Conservation (phyloP, 1,140 invertebrate genomes). For the Drosophila tsacasi region DNA sequence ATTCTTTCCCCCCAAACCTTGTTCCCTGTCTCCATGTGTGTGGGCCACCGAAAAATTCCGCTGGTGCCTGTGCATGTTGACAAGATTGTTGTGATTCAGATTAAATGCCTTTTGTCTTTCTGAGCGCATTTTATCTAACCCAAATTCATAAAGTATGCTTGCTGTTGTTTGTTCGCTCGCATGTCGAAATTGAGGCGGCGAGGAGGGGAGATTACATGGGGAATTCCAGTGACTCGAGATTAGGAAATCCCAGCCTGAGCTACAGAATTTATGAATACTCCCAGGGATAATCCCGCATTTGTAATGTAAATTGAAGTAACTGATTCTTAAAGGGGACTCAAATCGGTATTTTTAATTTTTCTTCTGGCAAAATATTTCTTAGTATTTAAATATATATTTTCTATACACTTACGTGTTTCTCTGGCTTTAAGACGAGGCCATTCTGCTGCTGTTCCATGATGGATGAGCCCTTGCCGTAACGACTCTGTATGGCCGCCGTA, state of each 20-base stretch:
- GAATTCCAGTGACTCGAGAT: conserved; percentile 59
- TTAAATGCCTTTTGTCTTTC: conserved; percentile 74
- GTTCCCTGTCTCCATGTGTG: conserved; percentile 22
- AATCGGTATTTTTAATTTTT: background rate
- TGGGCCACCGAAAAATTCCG: conserved; percentile 30
- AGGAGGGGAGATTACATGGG: conserved; percentile 47
- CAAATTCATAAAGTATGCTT: conserved; percentile 70
- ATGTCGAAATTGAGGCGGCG: conserved; percentile 54
- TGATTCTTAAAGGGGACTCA: conserved; percentile 11
- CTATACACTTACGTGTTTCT: conserved; percentile 83
- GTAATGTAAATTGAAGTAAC: background rate
- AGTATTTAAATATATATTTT: background rate
- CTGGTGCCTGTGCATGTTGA: conserved; percentile 55
- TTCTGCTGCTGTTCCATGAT: conserved; percentile 55
- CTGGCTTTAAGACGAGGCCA: conserved; percentile 80
- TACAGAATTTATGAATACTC: conserved; percentile 43
- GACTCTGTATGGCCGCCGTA: conserved; percentile 73
- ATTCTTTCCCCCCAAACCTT: conserved; percentile 37
- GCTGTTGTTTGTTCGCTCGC: conserved; percentile 27
- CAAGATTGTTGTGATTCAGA: conserved; percentile 78
- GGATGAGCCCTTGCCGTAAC: conserved; percentile 59
- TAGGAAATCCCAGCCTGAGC: conserved; percentile 60
- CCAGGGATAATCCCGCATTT: conserved; percentile 1
- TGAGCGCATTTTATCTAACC: conserved; percentile 77
- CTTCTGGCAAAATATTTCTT: background rate